Evolutionary conservation across 2,797 vertebrate genomes (phyloP).

Genomic region (Picus viridis): DNA sequence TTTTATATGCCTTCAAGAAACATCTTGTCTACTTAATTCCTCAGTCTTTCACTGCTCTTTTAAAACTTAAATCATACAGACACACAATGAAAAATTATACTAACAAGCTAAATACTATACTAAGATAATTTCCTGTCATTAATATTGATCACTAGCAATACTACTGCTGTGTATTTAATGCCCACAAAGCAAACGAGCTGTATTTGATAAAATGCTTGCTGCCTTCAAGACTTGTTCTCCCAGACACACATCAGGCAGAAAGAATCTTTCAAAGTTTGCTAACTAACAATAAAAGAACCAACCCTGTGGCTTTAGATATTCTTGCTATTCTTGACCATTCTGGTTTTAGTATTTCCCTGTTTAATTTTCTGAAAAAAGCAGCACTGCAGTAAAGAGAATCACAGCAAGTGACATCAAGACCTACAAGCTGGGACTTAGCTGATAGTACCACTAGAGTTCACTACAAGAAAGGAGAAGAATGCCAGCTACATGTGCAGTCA

Average conservation of each 20-base stretch:
- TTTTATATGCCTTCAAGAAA: neutral
- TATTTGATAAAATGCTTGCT: neutral
- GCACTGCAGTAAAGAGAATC: neutral
- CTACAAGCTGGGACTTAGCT: neutral
- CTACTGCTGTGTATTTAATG: neutral
- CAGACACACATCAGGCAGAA: neutral
- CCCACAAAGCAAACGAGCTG: neutral
- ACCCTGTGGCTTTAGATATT: neutral
- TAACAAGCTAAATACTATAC: neutral
- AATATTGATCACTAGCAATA: neutral
- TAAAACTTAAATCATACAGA: neutral
- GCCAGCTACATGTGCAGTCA: neutral
- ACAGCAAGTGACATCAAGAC: neutral
- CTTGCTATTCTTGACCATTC: neutral
- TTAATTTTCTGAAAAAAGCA: neutral
- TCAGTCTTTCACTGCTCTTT: neutral
- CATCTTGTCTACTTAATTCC: neutral
- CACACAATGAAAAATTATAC: neutral
- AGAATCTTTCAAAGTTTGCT: neutral
- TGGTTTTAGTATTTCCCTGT: neutral
- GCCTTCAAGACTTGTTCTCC: neutral
- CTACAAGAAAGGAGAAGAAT: neutral
- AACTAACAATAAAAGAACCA: neutral
- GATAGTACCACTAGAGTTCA: slow-evolving; percentile 30
- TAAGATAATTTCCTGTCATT: neutral